These are phyloP conservation scores for Limenitis camilla DNA, from an alignment of 2,888 invertebrate genomes.

Conservation along the genomic window DNA sequence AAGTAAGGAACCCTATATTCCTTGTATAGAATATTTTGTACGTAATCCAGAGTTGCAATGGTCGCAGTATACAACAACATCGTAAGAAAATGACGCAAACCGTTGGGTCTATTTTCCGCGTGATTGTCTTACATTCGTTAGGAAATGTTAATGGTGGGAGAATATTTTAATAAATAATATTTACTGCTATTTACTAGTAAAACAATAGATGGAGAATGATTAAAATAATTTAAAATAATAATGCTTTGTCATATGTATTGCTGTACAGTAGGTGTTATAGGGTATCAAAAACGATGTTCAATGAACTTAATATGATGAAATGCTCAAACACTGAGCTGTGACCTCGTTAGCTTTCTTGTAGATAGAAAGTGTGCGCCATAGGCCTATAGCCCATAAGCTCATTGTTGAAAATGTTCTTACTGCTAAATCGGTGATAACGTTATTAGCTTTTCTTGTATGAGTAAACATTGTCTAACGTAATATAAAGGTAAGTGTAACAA, in stretches of 20 bases:
- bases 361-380: slow-evolving; percentile 24
- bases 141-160: neutral
- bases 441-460: too few relatives aligned
- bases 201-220: too few relatives aligned
- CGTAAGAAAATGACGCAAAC: slow-evolving; percentile 31
- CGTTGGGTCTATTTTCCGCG: slow-evolving; percentile 35
- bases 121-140: slow-evolving; percentile 24
- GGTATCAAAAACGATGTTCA: neutral
- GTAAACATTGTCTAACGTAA: too few relatives aligned
- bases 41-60: neutral
- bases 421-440: too few relatives aligned
- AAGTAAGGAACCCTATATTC: too few relatives aligned
- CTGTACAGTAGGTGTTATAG: neutral
- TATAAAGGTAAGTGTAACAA: too few relatives aligned
- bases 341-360: slow-evolving; percentile 18
- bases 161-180: too few relatives aligned
- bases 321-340: slow-evolving; percentile 10
- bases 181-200: too few relatives aligned
- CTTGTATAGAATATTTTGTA: neutral
- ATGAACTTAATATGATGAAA: slow-evolving; percentile 20
- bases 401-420: too few relatives aligned
- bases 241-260: neutral
- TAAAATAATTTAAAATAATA: too few relatives aligned
- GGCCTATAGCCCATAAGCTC: slow-evolving; percentile 10
- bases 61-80: slow-evolving; percentile 2